Evolutionary conservation across 2,113 vertebrate genomes (phyloP).

Genomic region (Nothocercus nigrocapillus): DNA sequence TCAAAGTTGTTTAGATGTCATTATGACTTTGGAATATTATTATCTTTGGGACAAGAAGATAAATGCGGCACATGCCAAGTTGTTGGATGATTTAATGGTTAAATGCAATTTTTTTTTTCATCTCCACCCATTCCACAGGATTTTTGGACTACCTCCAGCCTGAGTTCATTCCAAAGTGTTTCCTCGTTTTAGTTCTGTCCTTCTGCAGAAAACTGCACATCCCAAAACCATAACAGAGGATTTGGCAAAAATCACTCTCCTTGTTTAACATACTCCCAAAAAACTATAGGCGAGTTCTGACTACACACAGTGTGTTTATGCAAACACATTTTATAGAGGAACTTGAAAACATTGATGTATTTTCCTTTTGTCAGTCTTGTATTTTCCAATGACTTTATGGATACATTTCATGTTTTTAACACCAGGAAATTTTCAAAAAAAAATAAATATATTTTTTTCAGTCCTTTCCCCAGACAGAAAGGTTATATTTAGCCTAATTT

Average conservation of each 20-base stretch:
- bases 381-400: not conserved
- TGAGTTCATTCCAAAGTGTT: conserved; percentile 58
- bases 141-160: conserved; percentile 53
- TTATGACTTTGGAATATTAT: conserved; percentile 32
- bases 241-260: conserved; percentile 54
- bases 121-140: conserved; percentile 56
- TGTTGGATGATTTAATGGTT: conserved; percentile 64
- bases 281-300: conserved; percentile 40
- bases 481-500: not conserved
- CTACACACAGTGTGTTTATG: conserved; percentile 51
- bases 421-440: not conserved
- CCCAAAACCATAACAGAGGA: conserved; percentile 43
- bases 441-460: not conserved
- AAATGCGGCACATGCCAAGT: conserved; percentile 33
- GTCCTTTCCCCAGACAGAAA: not conserved
- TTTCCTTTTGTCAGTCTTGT: conserved; percentile 15
- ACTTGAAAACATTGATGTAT: conserved; percentile 30
- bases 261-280: conserved; percentile 57
- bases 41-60: conserved; percentile 46
- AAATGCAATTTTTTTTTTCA: not conserved
- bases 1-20: conserved; percentile 58
- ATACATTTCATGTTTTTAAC: not conserved
- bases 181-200: conserved; percentile 54
- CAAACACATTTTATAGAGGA: conserved; percentile 25
- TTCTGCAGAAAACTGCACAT: conserved; percentile 50